Base-by-base conservation (phyloP, 2,888 invertebrate genomes). In the Andrena hattorfiana region DNA sequence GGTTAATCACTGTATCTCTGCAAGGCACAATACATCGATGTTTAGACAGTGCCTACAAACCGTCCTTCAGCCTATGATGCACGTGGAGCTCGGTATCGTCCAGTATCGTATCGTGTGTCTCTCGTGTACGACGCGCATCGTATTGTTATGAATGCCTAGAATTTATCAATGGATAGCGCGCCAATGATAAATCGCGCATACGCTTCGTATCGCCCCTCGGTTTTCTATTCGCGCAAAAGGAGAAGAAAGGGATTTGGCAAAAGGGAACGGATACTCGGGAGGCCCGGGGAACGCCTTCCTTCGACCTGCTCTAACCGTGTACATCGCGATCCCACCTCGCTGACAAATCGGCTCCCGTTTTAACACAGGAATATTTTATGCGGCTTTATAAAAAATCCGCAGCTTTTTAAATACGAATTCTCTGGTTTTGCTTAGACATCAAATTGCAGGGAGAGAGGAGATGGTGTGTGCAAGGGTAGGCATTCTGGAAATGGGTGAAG, bases 161-260 rank as follows among this genome's bases (percentile, higher is more conserved):
- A 93, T 93, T 93, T 93, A 93, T 93, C 93, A 93, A 93, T 93
- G 93, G 92, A 92, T 91, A 90, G 89, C 89, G 91, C 89, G 90
- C 88, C 90, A 89, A 92, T 93, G 93, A 93, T 93, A 92, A 93
- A 93, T 93, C 89, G 92, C 90, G 86, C 87, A 87, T 86, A 89
- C 76, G 77, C 77, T 86, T 84, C 86, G 87, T 91, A 92, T 92
- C 91, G 89, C 83, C 71, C 81, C 81, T 75, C 69, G 85, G 85
- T 84, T 89, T 91, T 90, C 89, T 88, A 89, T 89, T 89, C 89
- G 85, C 87, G 86, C 83, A 87, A 87, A 89, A 84, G 81, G 81
- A 84, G 20, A 49, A 16, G 75, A 69, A 69, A 64, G 63, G 59
- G 62, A 51, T 30, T 16, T 28, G 23, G 75, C 59, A 35, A 71